Base-by-base conservation (phyloP, 1,140 invertebrate genomes). In the Contarinia nasturtii region DNA sequence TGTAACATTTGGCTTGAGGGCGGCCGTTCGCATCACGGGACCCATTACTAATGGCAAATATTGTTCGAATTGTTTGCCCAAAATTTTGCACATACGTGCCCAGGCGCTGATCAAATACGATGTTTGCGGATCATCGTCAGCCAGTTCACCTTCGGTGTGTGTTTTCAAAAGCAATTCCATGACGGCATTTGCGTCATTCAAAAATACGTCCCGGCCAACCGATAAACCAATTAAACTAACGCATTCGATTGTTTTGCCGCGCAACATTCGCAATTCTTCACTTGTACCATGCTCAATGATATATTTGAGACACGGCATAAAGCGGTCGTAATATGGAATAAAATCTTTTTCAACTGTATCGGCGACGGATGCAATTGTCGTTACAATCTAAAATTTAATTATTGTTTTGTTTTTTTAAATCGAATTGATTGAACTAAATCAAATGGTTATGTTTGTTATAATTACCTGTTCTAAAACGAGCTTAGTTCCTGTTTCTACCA, bases 41-140 rank as follows among this genome's bases (percentile, higher is more conserved):
- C 82, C 85, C 90, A 99, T 99, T 0, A 99, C 95, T 60, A 94
- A 68, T 3, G 94, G 94, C 40, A 99, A 72, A 66, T 98, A 99
- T 53, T 90, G 89, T 57, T 93, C 85, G 59, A 99, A 99, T 55
- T 90, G 82, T 61, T 88, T 86, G 45, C 86, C 92, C 53, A 97
- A 71, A 53, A 98, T 91, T 67, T 94, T 96, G 66, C 96, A 99
- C 63, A 99, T 95, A 55, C 95, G 73, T 0, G 94, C 92, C 96
- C 96, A 99, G 0, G 94, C 93, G 5, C 91, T 92, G 49, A 99
- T 98, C 60, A 99, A 79, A 68, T 97, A 99, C 12, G 90, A 92
- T 20, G 92, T 86, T 67, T 97, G 93, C 2, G 93, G 93, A 74
- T 98, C 93, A 65, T 98, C 93, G 54, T 93, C 90, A 2, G 86